phyloP scores from a whole-genome alignment of 2,797 vertebrate species.

The Iguana delicatissima region DNA sequence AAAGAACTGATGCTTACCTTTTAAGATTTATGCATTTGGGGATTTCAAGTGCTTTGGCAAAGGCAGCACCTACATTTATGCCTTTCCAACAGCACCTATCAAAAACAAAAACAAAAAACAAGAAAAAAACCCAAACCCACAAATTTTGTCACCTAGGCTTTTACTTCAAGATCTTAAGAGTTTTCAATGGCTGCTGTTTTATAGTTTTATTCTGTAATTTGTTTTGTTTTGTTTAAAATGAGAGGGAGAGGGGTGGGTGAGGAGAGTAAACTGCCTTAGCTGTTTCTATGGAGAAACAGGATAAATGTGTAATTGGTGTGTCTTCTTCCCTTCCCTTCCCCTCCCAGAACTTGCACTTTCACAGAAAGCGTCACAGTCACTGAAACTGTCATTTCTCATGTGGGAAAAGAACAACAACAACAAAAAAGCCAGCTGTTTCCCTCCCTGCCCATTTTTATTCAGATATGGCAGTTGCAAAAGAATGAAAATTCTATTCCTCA shows the following conservation, averaged over 20 bases:
- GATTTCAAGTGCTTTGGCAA: not conserved
- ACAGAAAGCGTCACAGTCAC: not conserved
- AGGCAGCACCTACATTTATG: not conserved
- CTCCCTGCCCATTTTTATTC: not conserved
- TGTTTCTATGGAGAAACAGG: no score
- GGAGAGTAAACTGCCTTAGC: no score
- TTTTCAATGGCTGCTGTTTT: no score
- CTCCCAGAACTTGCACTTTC: not conserved
- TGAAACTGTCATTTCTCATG: not conserved
- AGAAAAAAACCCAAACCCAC: no score
- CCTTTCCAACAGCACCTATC: no score
- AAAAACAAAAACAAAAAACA: no score
- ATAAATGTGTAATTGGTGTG: no score
- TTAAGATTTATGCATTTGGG: not conserved
- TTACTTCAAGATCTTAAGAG: no score
- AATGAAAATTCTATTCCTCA: not conserved
- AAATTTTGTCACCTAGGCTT: not conserved
- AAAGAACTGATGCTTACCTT: not conserved
- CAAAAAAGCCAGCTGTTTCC: not conserved
- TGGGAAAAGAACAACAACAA: not conserved
- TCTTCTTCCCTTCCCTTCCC: no score
- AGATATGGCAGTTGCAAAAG: not conserved
- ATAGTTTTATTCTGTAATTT: no score
- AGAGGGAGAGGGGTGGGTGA: no score
- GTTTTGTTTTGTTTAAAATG: no score